phyloP scores from a whole-genome alignment of 1,140 invertebrate genomes.

The Drosophila yakuba region DNA sequence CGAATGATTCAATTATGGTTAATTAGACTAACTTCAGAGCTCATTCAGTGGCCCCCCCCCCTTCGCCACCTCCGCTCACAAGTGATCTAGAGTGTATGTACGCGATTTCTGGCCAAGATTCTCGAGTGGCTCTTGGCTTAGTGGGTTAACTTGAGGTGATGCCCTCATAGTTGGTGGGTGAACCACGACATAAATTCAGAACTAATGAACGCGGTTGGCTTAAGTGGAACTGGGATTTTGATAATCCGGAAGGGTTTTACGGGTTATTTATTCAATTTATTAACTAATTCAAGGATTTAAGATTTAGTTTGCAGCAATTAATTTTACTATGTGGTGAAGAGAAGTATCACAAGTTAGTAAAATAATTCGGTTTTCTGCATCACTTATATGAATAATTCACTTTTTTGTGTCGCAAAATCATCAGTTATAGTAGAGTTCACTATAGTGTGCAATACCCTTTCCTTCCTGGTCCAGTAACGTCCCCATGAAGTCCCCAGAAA shows the following conservation, averaged over 20 bases:
- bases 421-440: neutral
- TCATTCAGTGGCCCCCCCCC: neutral
- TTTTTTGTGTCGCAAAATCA: no score
- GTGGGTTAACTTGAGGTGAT: slow-evolving; percentile 12
- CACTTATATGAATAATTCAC: no score
- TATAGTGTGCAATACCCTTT: neutral
- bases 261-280: no score
- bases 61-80: neutral
- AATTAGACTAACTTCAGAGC: slow-evolving; percentile 58
- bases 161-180: neutral
- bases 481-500: neutral
- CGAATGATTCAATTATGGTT: slow-evolving; percentile 71
- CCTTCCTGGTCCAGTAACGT: slow-evolving; percentile 9
- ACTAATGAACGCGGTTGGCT: neutral
- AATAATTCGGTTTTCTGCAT: no score
- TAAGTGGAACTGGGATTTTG: neutral
- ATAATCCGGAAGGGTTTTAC: no score
- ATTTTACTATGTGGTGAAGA: no score
- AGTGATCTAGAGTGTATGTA: neutral
- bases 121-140: slow-evolving; percentile 3
- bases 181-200: slow-evolving; percentile 17
- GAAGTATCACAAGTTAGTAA: no score
- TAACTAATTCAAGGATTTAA: no score
- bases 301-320: no score
- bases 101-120: neutral